phyloP scores from a whole-genome alignment of 2,888 invertebrate genomes.

The Clivina fossor region DNA sequence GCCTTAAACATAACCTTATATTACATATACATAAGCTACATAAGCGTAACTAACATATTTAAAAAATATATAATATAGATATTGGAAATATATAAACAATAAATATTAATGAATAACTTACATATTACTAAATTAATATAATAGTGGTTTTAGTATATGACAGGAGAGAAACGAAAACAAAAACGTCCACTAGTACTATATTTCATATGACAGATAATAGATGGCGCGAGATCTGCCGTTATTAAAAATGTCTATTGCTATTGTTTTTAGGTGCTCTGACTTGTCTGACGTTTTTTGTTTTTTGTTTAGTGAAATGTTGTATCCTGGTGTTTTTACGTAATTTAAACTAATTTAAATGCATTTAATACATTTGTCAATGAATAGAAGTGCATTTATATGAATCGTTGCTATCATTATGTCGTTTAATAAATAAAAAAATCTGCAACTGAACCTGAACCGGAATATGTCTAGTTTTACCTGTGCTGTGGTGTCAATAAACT shows the following conservation, averaged over 20 bases:
- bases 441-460: constrained; percentile 30
- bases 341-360: constrained; percentile 36
- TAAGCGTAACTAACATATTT: too few species aligned
- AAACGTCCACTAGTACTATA: too few species aligned
- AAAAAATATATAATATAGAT: too few species aligned
- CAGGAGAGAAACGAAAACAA: too few species aligned
- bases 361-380: constrained; percentile 22
- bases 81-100: too few species aligned
- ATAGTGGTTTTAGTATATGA: too few species aligned
- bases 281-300: constrained; percentile 41
- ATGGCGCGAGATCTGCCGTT: constrained; percentile 16
- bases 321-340: constrained; percentile 33
- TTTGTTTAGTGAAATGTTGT: constrained; percentile 40
- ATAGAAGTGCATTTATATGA: constrained; percentile 18
- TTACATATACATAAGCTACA: too few species aligned
- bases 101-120: too few species aligned
- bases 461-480: constrained; percentile 45
- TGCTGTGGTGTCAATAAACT: constrained; percentile 53
- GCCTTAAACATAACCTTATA: too few species aligned
- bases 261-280: constrained; percentile 34
- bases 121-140: too few species aligned
- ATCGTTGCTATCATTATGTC: constrained; percentile 14
- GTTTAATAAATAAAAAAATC: constrained; percentile 29
- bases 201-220: constrained; percentile 10
- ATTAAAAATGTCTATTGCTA: constrained; percentile 34